Base-by-base conservation (phyloP, 1,140 invertebrate genomes). In the Zaprionus davidi region DNA sequence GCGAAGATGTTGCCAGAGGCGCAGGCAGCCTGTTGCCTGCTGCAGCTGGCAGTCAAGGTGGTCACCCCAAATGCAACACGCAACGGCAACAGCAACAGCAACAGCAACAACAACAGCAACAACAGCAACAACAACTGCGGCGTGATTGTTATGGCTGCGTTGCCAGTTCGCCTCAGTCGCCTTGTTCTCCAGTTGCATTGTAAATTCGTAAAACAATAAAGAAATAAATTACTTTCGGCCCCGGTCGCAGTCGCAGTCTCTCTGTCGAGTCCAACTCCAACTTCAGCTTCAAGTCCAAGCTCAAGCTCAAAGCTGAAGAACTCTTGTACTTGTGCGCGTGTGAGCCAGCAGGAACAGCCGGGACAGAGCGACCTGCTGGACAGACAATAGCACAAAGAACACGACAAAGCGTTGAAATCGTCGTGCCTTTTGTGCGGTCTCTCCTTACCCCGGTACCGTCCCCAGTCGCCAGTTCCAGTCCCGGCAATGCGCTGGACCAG, bases 171-270 rank as follows among this genome's bases (percentile, higher is more conserved):
- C 28, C 41, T 20, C 62, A 57, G 63, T 53, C 57, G 80, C 79
- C 81, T 84, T 82, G 78, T 84, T 88, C 76, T 72, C 81, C 85
- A 85, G 85, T 90, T 90, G 82, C 87, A 91, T 91, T 91, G 90
- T 91, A 91, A 91, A 87, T 91, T 91, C 90, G 90, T 91, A 91
- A 91, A 91, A 91, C 90, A 91, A 91, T 91, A 91, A 91, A 91
- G 90, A 91, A 91, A 91, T 91, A 91, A 91, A 91, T 91, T 91
- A 91, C 90, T 91, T 91, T 91, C 90, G 86, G 90, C 81, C 81
- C 74, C 82, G 58, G 31, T 53, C 66, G 53, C 62, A 70, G 38
- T 71, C 20, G 4, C 58, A 62, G n/a, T 20, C 20, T 59, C 51
- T 5, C 24, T 53, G 24, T 24, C 66, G 20, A 56, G 26, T 71